phyloP scores from a whole-genome alignment of 1,140 invertebrate species.

The Apocrypta bakeri region DNA sequence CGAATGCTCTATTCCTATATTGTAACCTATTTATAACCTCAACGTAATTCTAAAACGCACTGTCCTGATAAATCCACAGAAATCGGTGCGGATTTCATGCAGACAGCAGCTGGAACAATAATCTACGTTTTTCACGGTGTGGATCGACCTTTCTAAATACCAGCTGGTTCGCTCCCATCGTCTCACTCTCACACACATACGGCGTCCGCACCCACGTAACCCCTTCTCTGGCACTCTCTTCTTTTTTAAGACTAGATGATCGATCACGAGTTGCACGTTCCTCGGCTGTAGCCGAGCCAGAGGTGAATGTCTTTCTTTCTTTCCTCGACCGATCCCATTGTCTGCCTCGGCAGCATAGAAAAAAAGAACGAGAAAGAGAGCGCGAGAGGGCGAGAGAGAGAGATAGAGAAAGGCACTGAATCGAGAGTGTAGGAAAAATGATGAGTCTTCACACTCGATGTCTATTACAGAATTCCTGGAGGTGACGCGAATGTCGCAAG shows the following conservation, averaged over 20 bases:
- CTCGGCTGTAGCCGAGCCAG: constrained; percentile 19
- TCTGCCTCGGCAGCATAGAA: not conserved
- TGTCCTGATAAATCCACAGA: no score
- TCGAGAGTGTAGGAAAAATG: not conserved
- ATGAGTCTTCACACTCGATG: not conserved
- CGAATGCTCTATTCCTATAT: no score
- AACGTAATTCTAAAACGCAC: no score
- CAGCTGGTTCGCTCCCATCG: constrained; percentile 50
- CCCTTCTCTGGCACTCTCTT: not conserved
- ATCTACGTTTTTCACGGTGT: constrained; percentile 59
- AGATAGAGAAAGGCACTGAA: no score
- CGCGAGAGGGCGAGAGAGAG: not conserved
- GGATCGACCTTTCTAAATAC: constrained; percentile 61
- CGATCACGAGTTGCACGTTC: constrained; percentile 47
- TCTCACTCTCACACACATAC: constrained; percentile 22
- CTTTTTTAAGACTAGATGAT: constrained; percentile 14
- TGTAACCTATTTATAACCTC: no score
- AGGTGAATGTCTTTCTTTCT: constrained; percentile 38
- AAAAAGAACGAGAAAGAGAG: not conserved
- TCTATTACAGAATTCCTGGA: not conserved
- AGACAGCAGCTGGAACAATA: constrained; percentile 50
- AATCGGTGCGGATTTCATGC: not conserved
- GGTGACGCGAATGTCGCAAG: constrained; percentile 3
- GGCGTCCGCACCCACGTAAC: not conserved
- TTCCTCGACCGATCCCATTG: constrained; percentile 8